phyloP scores from a whole-genome alignment of 2,888 invertebrate species.

The Ariolimax columbianus region DNA sequence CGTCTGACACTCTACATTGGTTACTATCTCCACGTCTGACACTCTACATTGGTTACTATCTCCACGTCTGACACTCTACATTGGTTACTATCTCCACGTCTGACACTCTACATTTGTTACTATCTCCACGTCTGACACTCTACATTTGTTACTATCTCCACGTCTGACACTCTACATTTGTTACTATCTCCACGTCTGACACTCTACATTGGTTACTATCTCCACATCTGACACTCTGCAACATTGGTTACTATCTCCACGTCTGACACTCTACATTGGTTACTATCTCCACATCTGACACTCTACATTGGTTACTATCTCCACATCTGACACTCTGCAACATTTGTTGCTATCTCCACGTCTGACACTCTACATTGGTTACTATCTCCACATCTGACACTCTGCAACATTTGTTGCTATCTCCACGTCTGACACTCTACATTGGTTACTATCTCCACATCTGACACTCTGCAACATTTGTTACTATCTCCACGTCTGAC shows the following conservation, averaged over 20 bases:
- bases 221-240: no score
- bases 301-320: no score
- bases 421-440: slow-evolving; percentile 64
- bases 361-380: slow-evolving; percentile 68
- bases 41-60: slow-evolving; percentile 62
- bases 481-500: slow-evolving; percentile 56
- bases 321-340: no score
- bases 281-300: neutral
- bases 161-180: slow-evolving; percentile 67
- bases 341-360: slow-evolving; percentile 24
- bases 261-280: slow-evolving; percentile 69
- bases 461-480: neutral
- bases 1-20: neutral
- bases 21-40: slow-evolving; percentile 56
- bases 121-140: no score
- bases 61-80: neutral
- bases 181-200: neutral
- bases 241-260: neutral
- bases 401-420: neutral
- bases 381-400: neutral
- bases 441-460: slow-evolving; percentile 51
- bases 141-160: neutral
- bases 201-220: no score
- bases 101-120: neutral
- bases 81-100: neutral